Percentiles rank a stretch among this genome's conserved stretches.
Conservation (phyloP, 92 coral and sea anemone genomes). For the Palythoa heliodiscus region DNA sequence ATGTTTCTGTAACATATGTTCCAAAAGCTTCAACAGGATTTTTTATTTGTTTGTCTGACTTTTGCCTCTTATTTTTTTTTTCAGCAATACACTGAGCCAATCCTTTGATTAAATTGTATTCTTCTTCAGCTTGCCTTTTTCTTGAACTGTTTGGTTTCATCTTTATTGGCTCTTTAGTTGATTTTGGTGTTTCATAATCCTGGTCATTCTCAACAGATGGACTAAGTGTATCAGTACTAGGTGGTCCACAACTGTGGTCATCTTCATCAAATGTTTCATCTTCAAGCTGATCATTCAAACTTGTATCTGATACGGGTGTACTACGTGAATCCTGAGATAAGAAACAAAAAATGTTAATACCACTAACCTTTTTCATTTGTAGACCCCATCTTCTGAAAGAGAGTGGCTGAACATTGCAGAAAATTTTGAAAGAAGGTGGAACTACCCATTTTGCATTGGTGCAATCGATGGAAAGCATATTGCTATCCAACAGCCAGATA, state of each 20-base stretch:
- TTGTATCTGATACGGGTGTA: slow-evolving; percentile 26
- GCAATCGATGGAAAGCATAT: slow-evolving; percentile 67
- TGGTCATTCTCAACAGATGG: slow-evolving; percentile 5
- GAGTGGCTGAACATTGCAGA: slow-evolving; percentile 32
- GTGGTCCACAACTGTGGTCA: not conserved
- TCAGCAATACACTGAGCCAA: slow-evolving; percentile 4
- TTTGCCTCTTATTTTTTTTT: not conserved
- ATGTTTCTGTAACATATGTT: slow-evolving; percentile 28
- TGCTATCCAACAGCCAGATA: slow-evolving; percentile 52
- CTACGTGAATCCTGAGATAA: slow-evolving; percentile 9
- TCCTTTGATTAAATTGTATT: slow-evolving; percentile 10
- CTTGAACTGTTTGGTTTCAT: not conserved
- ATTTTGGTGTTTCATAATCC: not conserved
- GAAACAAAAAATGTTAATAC: not conserved
- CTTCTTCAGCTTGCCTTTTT: slow-evolving; percentile 4
- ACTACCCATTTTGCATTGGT: slow-evolving; percentile 54
- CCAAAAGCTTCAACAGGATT: slow-evolving; percentile 35
- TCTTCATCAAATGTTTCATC: slow-evolving; percentile 18
- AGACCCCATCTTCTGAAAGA: not conserved
- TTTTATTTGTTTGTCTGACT: not conserved
- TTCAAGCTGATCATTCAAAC: slow-evolving; percentile 15
- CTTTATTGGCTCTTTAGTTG: slow-evolving; percentile 22
- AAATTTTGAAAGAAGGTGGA: slow-evolving; percentile 46
- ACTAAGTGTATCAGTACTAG: slow-evolving; percentile 5
- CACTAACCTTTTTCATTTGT: slow-evolving; percentile 9